These are phyloP conservation scores for Cremastinae sp. DNA, from an alignment of 2,888 invertebrate species.

Conservation along the genomic window DNA sequence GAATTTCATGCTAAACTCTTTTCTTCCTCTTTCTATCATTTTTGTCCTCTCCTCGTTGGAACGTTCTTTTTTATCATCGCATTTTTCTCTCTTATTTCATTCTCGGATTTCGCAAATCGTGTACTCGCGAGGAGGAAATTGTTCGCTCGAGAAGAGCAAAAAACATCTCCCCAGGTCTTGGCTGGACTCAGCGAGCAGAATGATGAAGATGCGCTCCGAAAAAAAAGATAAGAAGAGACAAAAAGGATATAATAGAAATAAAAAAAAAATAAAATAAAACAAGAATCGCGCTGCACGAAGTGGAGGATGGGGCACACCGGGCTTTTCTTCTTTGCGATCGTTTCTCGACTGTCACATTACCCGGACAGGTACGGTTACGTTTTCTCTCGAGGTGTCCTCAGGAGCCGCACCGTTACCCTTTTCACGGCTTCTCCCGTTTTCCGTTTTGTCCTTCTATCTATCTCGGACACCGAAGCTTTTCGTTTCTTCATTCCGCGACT, in stretches of 20 bases:
- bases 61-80: not conserved
- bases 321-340: conserved; percentile 67
- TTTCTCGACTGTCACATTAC: conserved; percentile 76
- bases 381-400: conserved; percentile 46
- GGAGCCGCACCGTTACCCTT: conserved; percentile 48
- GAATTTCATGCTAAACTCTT: conserved; percentile 20
- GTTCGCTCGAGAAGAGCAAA: conserved; percentile 66
- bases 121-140: conserved; percentile 51
- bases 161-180: conserved; percentile 59
- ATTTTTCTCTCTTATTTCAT: conserved; percentile 16
- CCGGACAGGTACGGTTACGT: conserved; percentile 69
- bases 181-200: conserved; percentile 23
- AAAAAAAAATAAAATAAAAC: conserved; percentile 5
- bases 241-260: conserved; percentile 2
- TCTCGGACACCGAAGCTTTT: too few species aligned
- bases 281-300: conserved; percentile 1
- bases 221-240: conserved; percentile 13
- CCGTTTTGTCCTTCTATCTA: conserved; percentile 20
- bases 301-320: conserved; percentile 27
- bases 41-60: not conserved
- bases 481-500: conserved; percentile 17
- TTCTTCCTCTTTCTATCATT: not conserved
- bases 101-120: conserved; percentile 19
- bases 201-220: conserved; percentile 27
- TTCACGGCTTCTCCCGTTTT: conserved; percentile 60